Evolutionary conservation across 2,797 vertebrate genomes (phyloP), one percentile per base, ranked within the genome.

Genomic region (Propithecus perrieri): DNA sequence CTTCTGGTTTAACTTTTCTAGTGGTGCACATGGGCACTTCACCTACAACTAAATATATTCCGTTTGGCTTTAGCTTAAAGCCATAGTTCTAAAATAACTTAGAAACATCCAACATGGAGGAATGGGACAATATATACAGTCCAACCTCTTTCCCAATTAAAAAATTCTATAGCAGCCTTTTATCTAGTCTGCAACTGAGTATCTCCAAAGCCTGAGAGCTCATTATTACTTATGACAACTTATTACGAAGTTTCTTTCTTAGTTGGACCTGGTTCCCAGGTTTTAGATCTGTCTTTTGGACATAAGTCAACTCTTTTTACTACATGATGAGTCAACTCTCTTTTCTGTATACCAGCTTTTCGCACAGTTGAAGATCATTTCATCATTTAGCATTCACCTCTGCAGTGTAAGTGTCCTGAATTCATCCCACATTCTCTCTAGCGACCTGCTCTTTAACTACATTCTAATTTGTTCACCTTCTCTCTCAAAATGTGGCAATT

Each of bases 231-330:
- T 53, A 30, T 7, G 20, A 61, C 33, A 10, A 35, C 59, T 72
- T 41, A 78, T 75, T 28, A 28, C 46, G 50, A 74, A 95, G 59
- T n/a, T 84, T 74, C 72, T 94, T 81, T 96, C 72, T 85, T 35
- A 90, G 76, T 41, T 79, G 35, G 65, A 48, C 43, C 65, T 67
- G 61, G 53, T 35, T 15, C 53, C 76, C 17, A 28, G 67, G 65
- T 46, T 97, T 89, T 15, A 89, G 59, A 57, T 10, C 69, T 90
- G 12, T 61, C 59, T 84, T 94, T 33, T 67, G 65, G 41, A 69
- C 18, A 65, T 14, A 46, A 88, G 67, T 55, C 65, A 17, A 46
- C 24, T 57, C 38, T 57, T n/a, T 18, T n/a, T 67, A 38, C 12
- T 53, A 13, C 5, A 38, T 46, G 57, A 61, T 30, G 26, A 41